Evolutionary conservation across 2,888 invertebrate species (phyloP), one percentile per base, ranked within the genome.

Genomic region (Vandiemenella viatica): DNA sequence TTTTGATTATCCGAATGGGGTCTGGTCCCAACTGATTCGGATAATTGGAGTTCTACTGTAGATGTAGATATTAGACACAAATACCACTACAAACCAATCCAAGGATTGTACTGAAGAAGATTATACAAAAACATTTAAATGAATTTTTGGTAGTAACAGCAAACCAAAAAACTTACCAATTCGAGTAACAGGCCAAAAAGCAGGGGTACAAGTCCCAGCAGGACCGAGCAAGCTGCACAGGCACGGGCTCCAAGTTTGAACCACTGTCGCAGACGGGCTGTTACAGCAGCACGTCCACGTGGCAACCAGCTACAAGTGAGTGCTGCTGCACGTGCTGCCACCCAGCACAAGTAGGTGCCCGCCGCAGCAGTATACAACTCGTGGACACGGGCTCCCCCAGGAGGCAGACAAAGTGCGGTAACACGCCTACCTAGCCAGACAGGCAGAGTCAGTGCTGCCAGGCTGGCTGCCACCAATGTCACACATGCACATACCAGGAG

Each of bases 331-430:
- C 93, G 79, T 0, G 89, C 83, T n/a, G 79, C 69, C 53, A 95
- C 75, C 95, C 96, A 96, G 67, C 93, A 93, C 15, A 92, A 76
- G 68, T 97, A 98, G 55, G 92, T 82, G 5, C 97, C 83, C 63
- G 87, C 87, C 0, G 95, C 92, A 0, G 92, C 89, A 0, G 96
- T 96, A 65, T 98, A 97, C 4, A 97, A 68, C 67, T 97, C 97
- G 65, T 97, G 96, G 0, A 95, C 87, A 16, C 80, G 75, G n/a
- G 46, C 50, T 37, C 50, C 40, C 32, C 52, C 44, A 7, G 63
- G 61, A 5, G 64, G 63, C 58, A 87, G 73, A 88, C 90, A 90
- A 5, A 91, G 59, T 1, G 84, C 77, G 89, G 93, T 90, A 17
- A 91, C 79, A 58, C 82, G 78, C 13, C 93, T 77, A 1, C 93